phyloP scores from a whole-genome alignment of 2,113 vertebrate genomes.

The Xiphophorus hellerii region DNA sequence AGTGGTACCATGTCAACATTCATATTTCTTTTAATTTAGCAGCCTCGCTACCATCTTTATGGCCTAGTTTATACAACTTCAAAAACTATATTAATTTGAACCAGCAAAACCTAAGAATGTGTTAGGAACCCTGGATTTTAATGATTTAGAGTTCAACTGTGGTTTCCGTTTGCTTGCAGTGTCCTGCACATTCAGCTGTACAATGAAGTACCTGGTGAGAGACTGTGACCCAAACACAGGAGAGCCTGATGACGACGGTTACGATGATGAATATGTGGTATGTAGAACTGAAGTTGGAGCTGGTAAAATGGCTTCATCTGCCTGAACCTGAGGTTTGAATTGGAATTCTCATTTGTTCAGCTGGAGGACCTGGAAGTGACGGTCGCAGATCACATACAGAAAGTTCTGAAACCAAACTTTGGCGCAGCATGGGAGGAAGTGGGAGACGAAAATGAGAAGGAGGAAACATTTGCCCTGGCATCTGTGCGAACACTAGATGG shows the following conservation, averaged over 20 bases:
- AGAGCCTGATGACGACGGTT: conserved; percentile 92
- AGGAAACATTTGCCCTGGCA: conserved; percentile 95
- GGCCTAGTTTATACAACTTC: too few species aligned
- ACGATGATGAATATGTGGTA: conserved; percentile 97
- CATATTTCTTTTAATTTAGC: too few species aligned
- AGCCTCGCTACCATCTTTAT: too few species aligned
- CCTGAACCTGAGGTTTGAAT: background rate
- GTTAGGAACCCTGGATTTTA: background rate
- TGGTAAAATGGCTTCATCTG: background rate
- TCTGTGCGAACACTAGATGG: conserved; percentile 94
- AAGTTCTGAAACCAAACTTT: conserved; percentile 94
- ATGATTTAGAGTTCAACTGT: background rate
- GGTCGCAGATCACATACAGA: conserved; percentile 94
- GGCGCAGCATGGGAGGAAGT: conserved; percentile 97
- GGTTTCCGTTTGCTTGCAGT: conserved; percentile 73
- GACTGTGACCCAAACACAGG: conserved; percentile 97
- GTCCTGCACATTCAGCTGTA: conserved; percentile 94
- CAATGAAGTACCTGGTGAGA: conserved; percentile 93
- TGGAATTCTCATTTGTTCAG: conserved; percentile 62
- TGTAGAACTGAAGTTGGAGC: conserved; percentile 39
- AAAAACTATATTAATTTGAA: too few species aligned
- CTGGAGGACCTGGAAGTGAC: conserved; percentile 95
- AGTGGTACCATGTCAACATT: background rate
- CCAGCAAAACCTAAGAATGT: background rate
- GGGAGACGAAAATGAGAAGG: conserved; percentile 94